A percentile compares a stretch with the other conserved stretches of the same genome.
Conservation (phyloP, 2,113 vertebrate species). For the Dolichotis patagonum region DNA sequence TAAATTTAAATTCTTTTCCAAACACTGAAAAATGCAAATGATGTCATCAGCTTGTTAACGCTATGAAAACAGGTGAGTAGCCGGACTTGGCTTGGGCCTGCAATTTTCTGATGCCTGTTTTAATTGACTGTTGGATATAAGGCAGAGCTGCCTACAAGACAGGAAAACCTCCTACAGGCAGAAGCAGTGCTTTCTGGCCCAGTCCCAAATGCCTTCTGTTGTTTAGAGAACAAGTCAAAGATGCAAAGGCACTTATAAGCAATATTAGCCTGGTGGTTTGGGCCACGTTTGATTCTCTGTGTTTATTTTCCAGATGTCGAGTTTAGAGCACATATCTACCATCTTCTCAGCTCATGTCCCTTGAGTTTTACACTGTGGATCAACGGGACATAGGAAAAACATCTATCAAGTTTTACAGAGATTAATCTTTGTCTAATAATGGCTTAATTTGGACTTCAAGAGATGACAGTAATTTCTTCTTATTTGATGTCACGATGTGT, state of each 20-base stretch:
- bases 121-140: rapidly evolving
- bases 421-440: neutral
- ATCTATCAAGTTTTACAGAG: neutral
- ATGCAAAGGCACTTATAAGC: neutral
- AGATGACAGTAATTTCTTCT: neutral
- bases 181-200: rapidly evolving
- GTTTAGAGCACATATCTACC: neutral
- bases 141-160: rapidly evolving
- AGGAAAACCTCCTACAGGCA: rapidly evolving
- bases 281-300: neutral
- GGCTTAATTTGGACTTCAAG: neutral
- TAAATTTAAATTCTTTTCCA: neutral
- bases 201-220: rapidly evolving
- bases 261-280: neutral
- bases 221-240: neutral
- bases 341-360: neutral
- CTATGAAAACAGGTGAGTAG: rapidly evolving
- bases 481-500: neutral
- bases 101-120: rapidly evolving
- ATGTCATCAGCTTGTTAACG: rapidly evolving
- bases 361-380: neutral
- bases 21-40: neutral
- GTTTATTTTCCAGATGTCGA: neutral
- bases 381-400: neutral
- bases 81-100: rapidly evolving